These are phyloP conservation scores for Pluvianellus socialis DNA, from an alignment of 2,113 vertebrate genomes.

Conservation along the genomic window DNA sequence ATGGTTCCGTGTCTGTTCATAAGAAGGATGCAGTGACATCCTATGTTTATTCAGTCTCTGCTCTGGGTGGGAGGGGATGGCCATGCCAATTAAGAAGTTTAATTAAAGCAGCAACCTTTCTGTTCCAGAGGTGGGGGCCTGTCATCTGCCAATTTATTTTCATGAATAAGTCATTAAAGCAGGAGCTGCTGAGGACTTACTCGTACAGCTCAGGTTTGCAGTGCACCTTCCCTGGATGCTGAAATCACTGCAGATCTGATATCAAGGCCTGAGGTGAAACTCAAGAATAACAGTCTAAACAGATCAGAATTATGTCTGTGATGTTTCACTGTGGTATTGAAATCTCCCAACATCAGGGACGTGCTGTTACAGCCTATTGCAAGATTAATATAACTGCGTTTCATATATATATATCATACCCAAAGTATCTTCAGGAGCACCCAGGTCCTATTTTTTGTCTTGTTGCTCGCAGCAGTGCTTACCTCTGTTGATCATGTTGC, in stretches of 20 bases:
- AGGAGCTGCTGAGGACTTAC: neutral
- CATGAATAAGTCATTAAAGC: slow-evolving; percentile 39
- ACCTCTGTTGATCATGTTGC: neutral
- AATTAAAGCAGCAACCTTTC: slow-evolving; percentile 50
- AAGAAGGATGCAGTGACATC: slow-evolving; percentile 33
- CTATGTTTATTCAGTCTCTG: slow-evolving; percentile 9
- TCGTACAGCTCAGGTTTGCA: neutral
- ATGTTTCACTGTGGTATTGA: neutral
- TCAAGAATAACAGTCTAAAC: neutral
- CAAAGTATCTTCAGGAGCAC: neutral
- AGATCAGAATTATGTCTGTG: neutral
- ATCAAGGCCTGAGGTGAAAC: neutral
- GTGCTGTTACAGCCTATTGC: neutral
- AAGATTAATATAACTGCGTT: neutral
- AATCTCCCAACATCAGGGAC: neutral
- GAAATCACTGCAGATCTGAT: neutral
- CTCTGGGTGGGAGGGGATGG: neutral
- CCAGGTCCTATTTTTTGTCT: neutral
- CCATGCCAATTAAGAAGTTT: slow-evolving; percentile 45
- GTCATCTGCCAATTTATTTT: slow-evolving; percentile 32
- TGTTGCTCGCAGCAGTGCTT: neutral
- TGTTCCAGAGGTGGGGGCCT: neutral
- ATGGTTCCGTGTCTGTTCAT: neutral
- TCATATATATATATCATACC: neutral
- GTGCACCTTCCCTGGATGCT: neutral